Base-by-base conservation (phyloP, 2,113 vertebrate genomes). In the Platysteira castanea region DNA sequence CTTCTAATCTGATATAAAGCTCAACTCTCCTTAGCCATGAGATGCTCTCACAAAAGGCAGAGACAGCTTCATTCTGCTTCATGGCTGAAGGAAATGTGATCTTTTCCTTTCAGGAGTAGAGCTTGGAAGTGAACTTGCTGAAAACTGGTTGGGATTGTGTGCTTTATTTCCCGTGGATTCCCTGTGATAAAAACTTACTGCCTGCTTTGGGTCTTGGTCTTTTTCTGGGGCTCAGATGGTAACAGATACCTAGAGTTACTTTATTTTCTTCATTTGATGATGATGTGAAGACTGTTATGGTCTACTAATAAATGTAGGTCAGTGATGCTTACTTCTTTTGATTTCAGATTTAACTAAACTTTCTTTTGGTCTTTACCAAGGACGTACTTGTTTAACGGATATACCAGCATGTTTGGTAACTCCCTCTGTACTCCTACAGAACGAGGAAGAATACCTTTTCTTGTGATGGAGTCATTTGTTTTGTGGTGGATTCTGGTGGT, bases 131-230 rank as follows among this genome's bases (percentile, higher is more conserved):
- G 16, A 87, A 18, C 28, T 30, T 26, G 20, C 46, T 84, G 63
- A 18, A 46, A 52, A 37, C 31, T 0, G 0, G 2, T 6, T 53
- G 49, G 81, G 73, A 65, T 87, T n/a, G 3, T 8, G 35, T 19
- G 14, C 23, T 84, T 80, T 64, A 15, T 31, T 80, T 88, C 44
- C 17, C 33, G 44, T 73, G 63, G 35, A 21, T 18, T 10, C 20
- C 9, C 54, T 73, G 27, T 74, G 65, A 59, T 47, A 67, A 53
- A 41, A 78, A 21, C 8, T 85, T n/a, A 31, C 39, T 14, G 53
- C 42, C 69, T 64, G 17, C 35, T 82, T 33, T 31, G 57, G 24
- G 14, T 47, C 41, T 35, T 54, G 33, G 11, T 31, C 5, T 19
- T 15, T 54, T 47, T 30, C 13, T 56, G 61, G 63, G 49, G 57